A percentile compares a stretch with the other conserved stretches of the same genome.
phyloP scores from a whole-genome alignment of 92 coral and sea anemone species.

The Isaurus tuberculatus region DNA sequence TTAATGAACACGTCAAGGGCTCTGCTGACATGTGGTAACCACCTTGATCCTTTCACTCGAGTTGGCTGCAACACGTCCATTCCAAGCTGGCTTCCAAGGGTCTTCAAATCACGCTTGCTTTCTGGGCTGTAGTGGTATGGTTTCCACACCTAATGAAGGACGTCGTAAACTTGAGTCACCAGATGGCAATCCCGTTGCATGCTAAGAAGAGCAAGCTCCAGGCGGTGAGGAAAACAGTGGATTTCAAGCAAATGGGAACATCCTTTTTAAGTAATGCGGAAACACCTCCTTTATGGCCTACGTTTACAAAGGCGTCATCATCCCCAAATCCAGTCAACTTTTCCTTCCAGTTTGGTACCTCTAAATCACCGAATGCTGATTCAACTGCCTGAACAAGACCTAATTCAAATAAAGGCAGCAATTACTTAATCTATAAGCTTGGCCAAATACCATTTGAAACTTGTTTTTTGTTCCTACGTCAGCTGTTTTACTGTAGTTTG shows the following conservation, averaged over 20 bases:
- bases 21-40: slow-evolving; percentile 46
- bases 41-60: slow-evolving; percentile 35
- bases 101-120: too few relatives aligned
- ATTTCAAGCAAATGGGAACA: slow-evolving; percentile 20
- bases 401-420: slow-evolving; percentile 14
- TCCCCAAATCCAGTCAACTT: slow-evolving; percentile 51
- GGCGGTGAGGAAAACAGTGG: slow-evolving; percentile 49
- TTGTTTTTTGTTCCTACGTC: slow-evolving; percentile 7
- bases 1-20: slow-evolving; percentile 27
- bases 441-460: slow-evolving; percentile 8
- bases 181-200: slow-evolving; percentile 28
- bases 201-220: slow-evolving; percentile 40
- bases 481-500: slow-evolving; percentile 7
- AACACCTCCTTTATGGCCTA: slow-evolving; percentile 49
- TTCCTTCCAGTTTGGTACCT: slow-evolving; percentile 29
- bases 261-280: slow-evolving; percentile 11
- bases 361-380: slow-evolving; percentile 20
- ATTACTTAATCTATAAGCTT: slow-evolving; percentile 11
- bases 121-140: not conserved
- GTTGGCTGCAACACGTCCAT: slow-evolving; percentile 26
- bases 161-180: slow-evolving; percentile 26
- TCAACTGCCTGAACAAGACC: slow-evolving; percentile 44
- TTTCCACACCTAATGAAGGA: slow-evolving; percentile 4
- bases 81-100: too few relatives aligned
- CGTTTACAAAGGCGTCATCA: slow-evolving; percentile 46